Evolutionary conservation across 2,113 vertebrate genomes (phyloP).

Genomic region (Quiscalus mexicanus): DNA sequence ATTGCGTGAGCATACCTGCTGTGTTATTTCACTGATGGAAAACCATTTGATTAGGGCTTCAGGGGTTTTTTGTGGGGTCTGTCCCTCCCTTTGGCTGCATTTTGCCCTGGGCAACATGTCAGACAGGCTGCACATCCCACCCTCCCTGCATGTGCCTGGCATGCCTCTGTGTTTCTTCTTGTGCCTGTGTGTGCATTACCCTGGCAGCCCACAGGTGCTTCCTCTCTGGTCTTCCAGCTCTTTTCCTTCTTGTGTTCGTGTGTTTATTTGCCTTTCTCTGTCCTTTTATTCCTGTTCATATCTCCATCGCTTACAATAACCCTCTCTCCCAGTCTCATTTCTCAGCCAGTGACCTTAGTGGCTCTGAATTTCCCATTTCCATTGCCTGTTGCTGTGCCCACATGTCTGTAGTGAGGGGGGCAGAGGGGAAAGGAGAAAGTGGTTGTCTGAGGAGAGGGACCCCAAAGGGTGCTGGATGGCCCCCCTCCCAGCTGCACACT

Average conservation of each 20-base stretch:
- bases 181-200: accelerated
- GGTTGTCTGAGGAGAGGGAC: background rate
- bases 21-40: background rate
- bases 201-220: background rate
- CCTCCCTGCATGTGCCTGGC: background rate
- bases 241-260: background rate
- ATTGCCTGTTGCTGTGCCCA: accelerated
- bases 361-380: background rate
- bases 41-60: background rate
- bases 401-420: background rate
- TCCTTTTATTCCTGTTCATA: background rate
- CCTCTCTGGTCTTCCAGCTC: background rate
- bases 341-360: background rate
- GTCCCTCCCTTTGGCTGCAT: background rate
- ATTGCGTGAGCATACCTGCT: background rate
- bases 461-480: background rate
- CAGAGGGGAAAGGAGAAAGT: background rate
- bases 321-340: background rate
- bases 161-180: background rate
- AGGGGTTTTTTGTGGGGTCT: accelerated
- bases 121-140: background rate
- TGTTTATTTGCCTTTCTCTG: background rate
- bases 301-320: background rate
- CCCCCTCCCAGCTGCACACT: background rate
- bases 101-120: accelerated